Conservation (phyloP, 2,113 vertebrate genomes). For the Scalopus aquaticus region DNA sequence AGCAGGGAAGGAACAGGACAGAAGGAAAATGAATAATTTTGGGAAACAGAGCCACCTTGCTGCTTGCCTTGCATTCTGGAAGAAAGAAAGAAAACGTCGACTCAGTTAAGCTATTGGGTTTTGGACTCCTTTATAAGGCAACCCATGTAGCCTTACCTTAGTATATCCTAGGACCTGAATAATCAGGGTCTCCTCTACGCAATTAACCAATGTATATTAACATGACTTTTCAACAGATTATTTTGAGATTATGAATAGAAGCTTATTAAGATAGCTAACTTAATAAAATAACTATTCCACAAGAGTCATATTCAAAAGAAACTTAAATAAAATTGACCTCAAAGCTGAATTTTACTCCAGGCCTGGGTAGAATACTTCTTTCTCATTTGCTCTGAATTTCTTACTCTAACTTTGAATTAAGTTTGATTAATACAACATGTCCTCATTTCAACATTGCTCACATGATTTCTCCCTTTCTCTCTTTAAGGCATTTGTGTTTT, state of each 20-base stretch:
- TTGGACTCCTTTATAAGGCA: not conserved
- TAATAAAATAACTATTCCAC: not conserved
- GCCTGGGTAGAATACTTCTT: not conserved
- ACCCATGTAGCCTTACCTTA: not conserved
- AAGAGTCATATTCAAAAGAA: not conserved
- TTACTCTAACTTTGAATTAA: not conserved
- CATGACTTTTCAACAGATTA: not conserved
- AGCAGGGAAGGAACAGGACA: not conserved
- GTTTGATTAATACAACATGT: not conserved
- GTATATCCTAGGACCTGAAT: not conserved
- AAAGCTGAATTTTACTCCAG: not conserved
- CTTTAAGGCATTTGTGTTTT: not conserved
- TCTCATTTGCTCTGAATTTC: not conserved
- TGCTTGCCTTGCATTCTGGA: not conserved
- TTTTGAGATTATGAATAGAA: not conserved
- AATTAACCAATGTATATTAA: not conserved
- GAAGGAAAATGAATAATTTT: not conserved
- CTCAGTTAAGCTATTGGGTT: not conserved
- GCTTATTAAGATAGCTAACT: not conserved
- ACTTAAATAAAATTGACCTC: not conserved
- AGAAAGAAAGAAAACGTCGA: not conserved
- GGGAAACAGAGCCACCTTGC: not conserved
- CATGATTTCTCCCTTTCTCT: not conserved
- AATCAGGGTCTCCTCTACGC: not conserved
- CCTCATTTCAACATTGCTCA: not conserved